A percentile compares a stretch with the other conserved stretches of the same genome.
Conservation (phyloP, 2,888 invertebrate species). For the Pemphredon lugubris region DNA sequence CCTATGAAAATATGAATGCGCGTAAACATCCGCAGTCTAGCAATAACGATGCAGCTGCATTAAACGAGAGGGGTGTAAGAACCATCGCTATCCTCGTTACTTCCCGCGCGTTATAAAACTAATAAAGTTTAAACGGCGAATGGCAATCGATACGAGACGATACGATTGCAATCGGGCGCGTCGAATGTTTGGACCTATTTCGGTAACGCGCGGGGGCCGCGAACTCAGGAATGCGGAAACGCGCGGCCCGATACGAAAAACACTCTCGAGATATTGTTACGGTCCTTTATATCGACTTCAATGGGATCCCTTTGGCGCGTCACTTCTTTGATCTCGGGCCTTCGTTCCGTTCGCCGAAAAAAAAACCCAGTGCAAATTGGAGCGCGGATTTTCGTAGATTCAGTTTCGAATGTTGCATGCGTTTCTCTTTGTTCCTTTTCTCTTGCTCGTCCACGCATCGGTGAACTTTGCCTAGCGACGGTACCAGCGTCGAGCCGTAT, state of each 20-base stretch:
- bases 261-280: constrained; percentile 9
- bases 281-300: constrained; percentile 6
- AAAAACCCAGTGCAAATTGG: constrained; percentile 16
- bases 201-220: not conserved
- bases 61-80: no score
- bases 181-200: no score
- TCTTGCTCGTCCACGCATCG: constrained; percentile 27
- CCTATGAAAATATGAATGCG: no score
- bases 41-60: no score
- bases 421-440: constrained; percentile 34
- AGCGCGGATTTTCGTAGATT: constrained; percentile 27
- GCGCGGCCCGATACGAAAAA: constrained; percentile 1
- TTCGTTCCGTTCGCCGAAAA: not conserved
- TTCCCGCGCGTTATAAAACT: no score
- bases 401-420: constrained; percentile 18
- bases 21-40: no score
- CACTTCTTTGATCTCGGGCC: constrained; percentile 10
- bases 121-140: no score
- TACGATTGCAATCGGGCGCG: no score
- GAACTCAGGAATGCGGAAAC: no score
- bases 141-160: no score
- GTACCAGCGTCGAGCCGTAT: constrained; percentile 31
- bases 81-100: no score
- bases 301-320: constrained; percentile 16
- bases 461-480: constrained; percentile 53